A percentile compares a stretch with the other conserved stretches of the same genome.
phyloP scores from a whole-genome alignment of 92 coral and sea anemone genomes.

The Anthopleura xanthogrammica region DNA sequence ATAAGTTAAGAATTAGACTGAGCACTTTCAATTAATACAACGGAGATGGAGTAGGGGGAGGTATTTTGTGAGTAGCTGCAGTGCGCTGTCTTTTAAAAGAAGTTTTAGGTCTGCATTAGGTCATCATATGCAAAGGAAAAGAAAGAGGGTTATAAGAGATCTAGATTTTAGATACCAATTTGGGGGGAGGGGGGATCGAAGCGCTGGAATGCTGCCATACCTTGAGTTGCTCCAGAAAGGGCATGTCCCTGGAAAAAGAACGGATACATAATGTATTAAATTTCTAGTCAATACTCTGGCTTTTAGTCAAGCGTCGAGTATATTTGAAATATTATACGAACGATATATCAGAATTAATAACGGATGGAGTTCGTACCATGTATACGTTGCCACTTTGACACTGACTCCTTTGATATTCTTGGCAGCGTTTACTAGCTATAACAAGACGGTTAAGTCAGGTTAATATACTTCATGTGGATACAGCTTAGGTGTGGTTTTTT shows the following conservation, averaged over 20 bases:
- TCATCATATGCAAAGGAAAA: too few species aligned
- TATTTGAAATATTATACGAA: background rate
- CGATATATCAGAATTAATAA: background rate
- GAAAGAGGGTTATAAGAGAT: too few species aligned
- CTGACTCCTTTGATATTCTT: conserved; percentile 54
- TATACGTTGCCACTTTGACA: conserved; percentile 58
- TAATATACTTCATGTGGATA: background rate
- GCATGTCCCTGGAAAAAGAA: conserved; percentile 62
- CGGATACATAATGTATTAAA: background rate
- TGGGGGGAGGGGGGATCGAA: too few species aligned
- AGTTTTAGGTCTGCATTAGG: too few species aligned
- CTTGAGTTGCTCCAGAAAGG: conserved; percentile 81
- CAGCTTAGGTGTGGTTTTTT: too few species aligned
- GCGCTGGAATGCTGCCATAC: conserved; percentile 27
- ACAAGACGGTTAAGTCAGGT: background rate
- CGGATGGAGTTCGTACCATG: conserved; percentile 58
- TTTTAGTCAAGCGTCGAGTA: too few species aligned
- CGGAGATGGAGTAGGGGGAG: too few species aligned
- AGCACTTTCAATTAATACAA: too few species aligned
- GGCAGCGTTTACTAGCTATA: conserved; percentile 68
- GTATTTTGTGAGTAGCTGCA: too few species aligned
- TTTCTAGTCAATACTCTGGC: background rate
- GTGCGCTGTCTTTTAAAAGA: too few species aligned
- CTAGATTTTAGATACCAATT: background rate
- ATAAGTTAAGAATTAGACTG: background rate